Conservation (phyloP, 2,888 invertebrate genomes). For the Ecliptopera silaceata region DNA sequence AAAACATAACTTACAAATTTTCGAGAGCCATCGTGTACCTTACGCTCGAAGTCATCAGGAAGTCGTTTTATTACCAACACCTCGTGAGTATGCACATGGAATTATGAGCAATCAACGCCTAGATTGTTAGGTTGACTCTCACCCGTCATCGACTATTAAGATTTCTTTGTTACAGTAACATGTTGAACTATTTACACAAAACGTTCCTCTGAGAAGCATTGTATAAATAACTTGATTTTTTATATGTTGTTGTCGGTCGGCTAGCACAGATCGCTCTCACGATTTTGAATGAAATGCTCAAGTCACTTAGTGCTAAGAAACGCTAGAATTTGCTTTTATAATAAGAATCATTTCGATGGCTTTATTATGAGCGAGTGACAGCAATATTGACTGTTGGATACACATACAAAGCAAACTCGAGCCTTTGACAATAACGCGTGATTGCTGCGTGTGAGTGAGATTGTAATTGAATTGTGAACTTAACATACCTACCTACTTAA, state of each 20-base stretch:
- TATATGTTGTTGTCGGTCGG: conserved; percentile 62
- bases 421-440: conserved; percentile 78
- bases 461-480: conserved; percentile 74
- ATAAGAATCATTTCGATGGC: conserved; percentile 73
- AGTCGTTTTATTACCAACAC: conserved; percentile 57
- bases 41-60: conserved; percentile 52
- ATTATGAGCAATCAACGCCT: conserved; percentile 77
- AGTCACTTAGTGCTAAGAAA: conserved; percentile 75
- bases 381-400: conserved; percentile 65
- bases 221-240: conserved; percentile 73
- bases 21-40: conserved; percentile 59
- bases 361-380: conserved; percentile 75
- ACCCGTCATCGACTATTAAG: conserved; percentile 82
- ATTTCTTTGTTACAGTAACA: conserved; percentile 82
- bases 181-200: conserved; percentile 83
- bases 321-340: conserved; percentile 79
- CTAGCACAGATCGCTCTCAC: conserved; percentile 74
- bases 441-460: conserved; percentile 74
- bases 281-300: conserved; percentile 76
- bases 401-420: conserved; percentile 65
- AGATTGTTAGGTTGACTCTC: conserved; percentile 80
- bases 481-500: conserved; percentile 49
- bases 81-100: conserved; percentile 56
- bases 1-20: conserved; percentile 77
- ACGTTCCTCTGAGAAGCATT: conserved; percentile 73